These are phyloP conservation scores for Campylorhamphus procurvoides DNA, from an alignment of 2,113 vertebrate genomes.

Conservation along the genomic window DNA sequence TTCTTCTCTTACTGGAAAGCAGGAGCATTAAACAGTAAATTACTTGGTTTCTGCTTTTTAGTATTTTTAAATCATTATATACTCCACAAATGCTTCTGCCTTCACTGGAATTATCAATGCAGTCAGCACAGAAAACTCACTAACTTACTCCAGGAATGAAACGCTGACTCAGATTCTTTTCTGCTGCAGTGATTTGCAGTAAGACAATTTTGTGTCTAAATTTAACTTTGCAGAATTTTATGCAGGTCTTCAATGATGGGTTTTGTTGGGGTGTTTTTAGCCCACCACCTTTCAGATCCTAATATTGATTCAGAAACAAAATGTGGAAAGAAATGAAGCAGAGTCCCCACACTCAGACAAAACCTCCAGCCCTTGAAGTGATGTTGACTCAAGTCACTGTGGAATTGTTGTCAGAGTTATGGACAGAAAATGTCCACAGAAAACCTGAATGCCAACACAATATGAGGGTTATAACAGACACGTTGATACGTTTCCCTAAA, in stretches of 20 bases:
- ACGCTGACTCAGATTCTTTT: background rate
- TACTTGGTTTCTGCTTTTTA: conserved; percentile 4
- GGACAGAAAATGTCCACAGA: background rate
- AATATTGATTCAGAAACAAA: background rate
- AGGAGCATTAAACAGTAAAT: background rate
- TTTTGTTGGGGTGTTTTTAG: background rate
- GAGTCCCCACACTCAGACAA: background rate
- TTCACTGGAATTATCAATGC: background rate
- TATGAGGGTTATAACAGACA: background rate
- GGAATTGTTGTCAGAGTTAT: background rate
- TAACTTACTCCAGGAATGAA: background rate
- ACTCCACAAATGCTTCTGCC: background rate
- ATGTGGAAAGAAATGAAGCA: background rate
- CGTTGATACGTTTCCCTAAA: background rate
- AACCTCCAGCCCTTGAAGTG: background rate
- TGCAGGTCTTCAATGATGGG: background rate
- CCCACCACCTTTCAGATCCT: background rate
- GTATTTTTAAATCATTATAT: background rate
- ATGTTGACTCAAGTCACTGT: background rate
- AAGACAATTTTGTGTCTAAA: background rate
- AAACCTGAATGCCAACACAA: background rate
- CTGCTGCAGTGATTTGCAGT: background rate
- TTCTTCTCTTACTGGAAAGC: background rate
- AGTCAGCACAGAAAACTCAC: background rate
- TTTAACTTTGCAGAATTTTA: background rate